Conservation (phyloP, 2,113 vertebrate species). For the Cathartes aura region DNA sequence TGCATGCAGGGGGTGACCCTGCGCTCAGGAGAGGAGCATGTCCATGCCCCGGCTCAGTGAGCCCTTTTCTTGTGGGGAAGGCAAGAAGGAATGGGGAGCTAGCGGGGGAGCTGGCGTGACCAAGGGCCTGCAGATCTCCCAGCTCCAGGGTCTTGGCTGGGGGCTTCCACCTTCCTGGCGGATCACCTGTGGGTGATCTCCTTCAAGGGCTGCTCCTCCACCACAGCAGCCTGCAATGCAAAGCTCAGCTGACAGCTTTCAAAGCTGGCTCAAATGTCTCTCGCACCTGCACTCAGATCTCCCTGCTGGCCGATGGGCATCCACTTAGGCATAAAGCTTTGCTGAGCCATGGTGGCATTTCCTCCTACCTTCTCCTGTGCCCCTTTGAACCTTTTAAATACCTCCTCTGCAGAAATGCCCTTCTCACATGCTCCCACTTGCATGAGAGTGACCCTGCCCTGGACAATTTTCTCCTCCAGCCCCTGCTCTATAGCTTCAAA, state of each 20-base stretch:
- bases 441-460: background rate
- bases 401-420: background rate
- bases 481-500: background rate
- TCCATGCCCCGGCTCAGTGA: rapidly evolving
- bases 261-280: background rate
- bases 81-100: background rate
- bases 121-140: background rate
- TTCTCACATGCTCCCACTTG: background rate
- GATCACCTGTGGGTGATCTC: background rate
- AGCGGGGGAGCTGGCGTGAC: background rate
- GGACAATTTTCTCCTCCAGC: background rate
- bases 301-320: background rate
- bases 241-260: background rate
- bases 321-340: background rate
- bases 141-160: background rate
- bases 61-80: background rate
- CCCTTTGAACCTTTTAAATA: background rate
- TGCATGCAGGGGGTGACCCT: background rate
- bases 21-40: background rate
- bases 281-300: background rate
- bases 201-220: background rate
- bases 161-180: rapidly evolving
- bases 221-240: background rate
- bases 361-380: background rate
- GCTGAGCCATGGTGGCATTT: background rate